phyloP scores from a whole-genome alignment of 2,888 invertebrate species.

The Nineta flava region DNA sequence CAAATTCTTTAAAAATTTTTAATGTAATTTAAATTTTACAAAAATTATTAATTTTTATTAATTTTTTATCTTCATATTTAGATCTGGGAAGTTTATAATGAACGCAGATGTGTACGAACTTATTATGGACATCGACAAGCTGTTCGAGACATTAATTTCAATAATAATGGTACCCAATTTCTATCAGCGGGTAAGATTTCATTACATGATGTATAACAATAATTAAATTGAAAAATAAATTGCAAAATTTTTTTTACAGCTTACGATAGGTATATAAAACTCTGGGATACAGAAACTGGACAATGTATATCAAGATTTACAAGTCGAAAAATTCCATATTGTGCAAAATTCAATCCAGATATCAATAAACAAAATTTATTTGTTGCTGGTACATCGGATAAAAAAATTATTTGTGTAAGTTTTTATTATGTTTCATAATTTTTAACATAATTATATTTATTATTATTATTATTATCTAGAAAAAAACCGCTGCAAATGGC shows the following conservation, averaged over 20 bases:
- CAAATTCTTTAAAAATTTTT: too few relatives aligned
- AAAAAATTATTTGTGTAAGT: slow-evolving; percentile 96
- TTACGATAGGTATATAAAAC: slow-evolving; percentile 92
- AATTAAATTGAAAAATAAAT: not conserved
- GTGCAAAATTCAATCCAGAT: slow-evolving; percentile 96
- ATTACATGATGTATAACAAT: slow-evolving; percentile 10
- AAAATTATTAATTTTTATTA: not conserved
- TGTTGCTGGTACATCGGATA: slow-evolving; percentile 96
- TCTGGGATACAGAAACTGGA: slow-evolving; percentile 99
- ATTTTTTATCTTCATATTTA: slow-evolving; percentile 22
- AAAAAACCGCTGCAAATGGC: too few relatives aligned
- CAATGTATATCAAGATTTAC: slow-evolving; percentile 75
- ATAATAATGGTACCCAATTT: slow-evolving; percentile 84
- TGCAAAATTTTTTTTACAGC: slow-evolving; percentile 30
- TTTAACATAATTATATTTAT: too few relatives aligned
- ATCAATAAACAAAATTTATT: slow-evolving; percentile 93
- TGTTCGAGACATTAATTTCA: slow-evolving; percentile 90
- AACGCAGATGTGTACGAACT: slow-evolving; percentile 79
- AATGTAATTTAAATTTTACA: too few relatives aligned
- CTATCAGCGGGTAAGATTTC: slow-evolving; percentile 65
- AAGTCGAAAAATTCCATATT: slow-evolving; percentile 93
- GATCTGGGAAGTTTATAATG: slow-evolving; percentile 98
- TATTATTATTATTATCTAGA: too few relatives aligned
- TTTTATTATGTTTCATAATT: not conserved
- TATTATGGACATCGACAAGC: slow-evolving; percentile 96